A percentile compares a stretch with the other conserved stretches of the same genome.
Conservation (phyloP, 2,113 vertebrate species). For the Progne subis region DNA sequence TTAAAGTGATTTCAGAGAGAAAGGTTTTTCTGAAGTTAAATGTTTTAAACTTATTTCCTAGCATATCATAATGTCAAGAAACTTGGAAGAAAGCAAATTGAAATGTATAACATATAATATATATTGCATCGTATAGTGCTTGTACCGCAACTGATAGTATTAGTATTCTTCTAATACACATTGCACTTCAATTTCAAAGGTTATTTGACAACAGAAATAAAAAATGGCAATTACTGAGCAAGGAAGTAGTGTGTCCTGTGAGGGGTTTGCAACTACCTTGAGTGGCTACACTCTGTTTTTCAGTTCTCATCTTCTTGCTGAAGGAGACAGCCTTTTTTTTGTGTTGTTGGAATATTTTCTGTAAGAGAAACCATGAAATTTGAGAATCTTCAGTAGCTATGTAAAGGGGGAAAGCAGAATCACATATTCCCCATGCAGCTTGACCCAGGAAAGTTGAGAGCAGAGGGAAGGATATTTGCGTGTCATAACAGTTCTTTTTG, state of each 20-base stretch:
- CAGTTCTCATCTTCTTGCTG: background rate
- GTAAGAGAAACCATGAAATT: background rate
- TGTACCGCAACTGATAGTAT: background rate
- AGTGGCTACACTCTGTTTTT: background rate
- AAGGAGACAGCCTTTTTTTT: background rate
- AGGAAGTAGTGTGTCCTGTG: background rate
- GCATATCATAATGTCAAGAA: background rate
- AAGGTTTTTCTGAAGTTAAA: slow-evolving; percentile 47
- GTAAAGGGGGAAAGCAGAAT: background rate
- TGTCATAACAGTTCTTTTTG: background rate
- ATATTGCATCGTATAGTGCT: background rate
- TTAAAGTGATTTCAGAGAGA: slow-evolving; percentile 29
- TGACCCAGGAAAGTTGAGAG: background rate
- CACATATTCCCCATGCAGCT: background rate
- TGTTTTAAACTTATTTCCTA: slow-evolving; percentile 30
- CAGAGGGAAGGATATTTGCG: background rate
- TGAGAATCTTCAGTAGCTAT: background rate
- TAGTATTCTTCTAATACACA: background rate
- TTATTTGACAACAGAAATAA: background rate
- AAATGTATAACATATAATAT: background rate
- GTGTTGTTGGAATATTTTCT: background rate
- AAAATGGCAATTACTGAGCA: background rate
- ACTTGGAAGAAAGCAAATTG: slow-evolving; percentile 2
- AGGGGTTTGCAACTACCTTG: background rate
- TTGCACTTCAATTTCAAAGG: background rate